Percentiles rank a stretch among this genome's conserved stretches.
phyloP scores from a whole-genome alignment of 2,888 invertebrate species.

The Polyommatus iphigenia region DNA sequence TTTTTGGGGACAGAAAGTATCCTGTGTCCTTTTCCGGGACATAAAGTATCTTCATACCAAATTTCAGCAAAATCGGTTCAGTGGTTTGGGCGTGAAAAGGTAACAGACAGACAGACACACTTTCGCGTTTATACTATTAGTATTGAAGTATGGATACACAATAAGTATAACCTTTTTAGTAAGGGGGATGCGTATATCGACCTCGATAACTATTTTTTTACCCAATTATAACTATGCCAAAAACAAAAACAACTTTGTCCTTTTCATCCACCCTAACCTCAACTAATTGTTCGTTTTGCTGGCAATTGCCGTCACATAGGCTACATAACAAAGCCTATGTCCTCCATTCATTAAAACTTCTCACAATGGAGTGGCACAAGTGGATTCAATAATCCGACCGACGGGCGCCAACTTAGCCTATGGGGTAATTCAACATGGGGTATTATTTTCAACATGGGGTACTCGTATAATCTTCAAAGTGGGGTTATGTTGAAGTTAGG shows the following conservation, averaged over 20 bases:
- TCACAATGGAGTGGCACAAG: conserved; percentile 62
- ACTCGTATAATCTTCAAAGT: not conserved
- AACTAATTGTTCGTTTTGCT: conserved; percentile 30
- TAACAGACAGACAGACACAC: too few species aligned
- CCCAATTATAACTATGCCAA: not conserved
- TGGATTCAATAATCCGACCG: conserved; percentile 67
- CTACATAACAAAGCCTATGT: conserved; percentile 15
- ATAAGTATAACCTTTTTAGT: too few species aligned
- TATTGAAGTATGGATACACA: too few species aligned
- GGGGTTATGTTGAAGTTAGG: conserved; percentile 44
- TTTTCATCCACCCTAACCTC: conserved; percentile 10
- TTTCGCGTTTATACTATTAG: too few species aligned
- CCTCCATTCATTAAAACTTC: conserved; percentile 69
- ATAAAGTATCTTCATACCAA: too few species aligned
- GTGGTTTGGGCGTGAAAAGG: too few species aligned
- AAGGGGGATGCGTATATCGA: too few species aligned
- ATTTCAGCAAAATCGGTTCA: too few species aligned
- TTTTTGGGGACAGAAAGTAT: too few species aligned
- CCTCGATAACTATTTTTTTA: not conserved
- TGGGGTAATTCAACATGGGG: not conserved
- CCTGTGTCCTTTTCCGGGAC: too few species aligned
- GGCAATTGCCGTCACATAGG: not conserved
- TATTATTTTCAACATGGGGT: not conserved
- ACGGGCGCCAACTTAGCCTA: conserved; percentile 50
- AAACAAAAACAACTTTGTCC: conserved; percentile 11